Conservation (phyloP, 2,797 vertebrate genomes). For the Hoplostethus atlanticus region DNA sequence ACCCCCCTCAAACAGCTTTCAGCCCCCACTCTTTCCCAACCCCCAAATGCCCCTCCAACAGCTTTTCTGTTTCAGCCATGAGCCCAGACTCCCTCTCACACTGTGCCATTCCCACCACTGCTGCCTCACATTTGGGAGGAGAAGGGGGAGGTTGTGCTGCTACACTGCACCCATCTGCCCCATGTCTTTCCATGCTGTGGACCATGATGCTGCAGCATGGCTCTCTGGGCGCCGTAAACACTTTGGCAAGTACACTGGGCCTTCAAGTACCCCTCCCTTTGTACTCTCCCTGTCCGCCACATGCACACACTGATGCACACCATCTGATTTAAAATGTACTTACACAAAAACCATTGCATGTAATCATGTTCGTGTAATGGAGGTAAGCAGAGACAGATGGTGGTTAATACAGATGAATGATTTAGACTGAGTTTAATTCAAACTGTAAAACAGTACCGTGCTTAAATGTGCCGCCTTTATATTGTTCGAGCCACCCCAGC, state of each 20-base stretch:
- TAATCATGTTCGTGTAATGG: constrained; percentile 36
- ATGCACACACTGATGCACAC: constrained; percentile 75
- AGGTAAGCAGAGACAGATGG: constrained; percentile 48
- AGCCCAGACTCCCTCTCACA: constrained; percentile 79
- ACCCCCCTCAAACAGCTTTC: constrained; percentile 63
- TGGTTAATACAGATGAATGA: constrained; percentile 48
- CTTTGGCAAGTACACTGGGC: constrained; percentile 78
- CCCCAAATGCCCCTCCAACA: constrained; percentile 78
- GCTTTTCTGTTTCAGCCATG: constrained; percentile 80
- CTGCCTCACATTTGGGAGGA: constrained; percentile 78
- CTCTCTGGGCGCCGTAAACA: constrained; percentile 83
- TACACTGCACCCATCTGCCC: constrained; percentile 89
- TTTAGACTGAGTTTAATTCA: constrained; percentile 17
- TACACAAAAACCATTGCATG: constrained; percentile 53
- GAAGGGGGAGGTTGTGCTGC: constrained; percentile 84
- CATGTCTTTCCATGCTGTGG: constrained; percentile 88
- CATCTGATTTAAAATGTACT: constrained; percentile 73
- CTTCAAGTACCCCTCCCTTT: constrained; percentile 61
- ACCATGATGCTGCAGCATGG: constrained; percentile 88
- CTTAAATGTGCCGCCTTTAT: constrained; percentile 29
- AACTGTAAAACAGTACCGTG: constrained; percentile 29
- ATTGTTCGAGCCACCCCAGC: constrained; percentile 23
- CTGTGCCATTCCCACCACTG: constrained; percentile 84
- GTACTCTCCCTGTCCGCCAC: constrained; percentile 70
- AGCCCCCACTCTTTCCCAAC: constrained; percentile 66